Evolutionary conservation across 2,888 invertebrate species (phyloP).

Genomic region (Rhaphigaster nebulosa): DNA sequence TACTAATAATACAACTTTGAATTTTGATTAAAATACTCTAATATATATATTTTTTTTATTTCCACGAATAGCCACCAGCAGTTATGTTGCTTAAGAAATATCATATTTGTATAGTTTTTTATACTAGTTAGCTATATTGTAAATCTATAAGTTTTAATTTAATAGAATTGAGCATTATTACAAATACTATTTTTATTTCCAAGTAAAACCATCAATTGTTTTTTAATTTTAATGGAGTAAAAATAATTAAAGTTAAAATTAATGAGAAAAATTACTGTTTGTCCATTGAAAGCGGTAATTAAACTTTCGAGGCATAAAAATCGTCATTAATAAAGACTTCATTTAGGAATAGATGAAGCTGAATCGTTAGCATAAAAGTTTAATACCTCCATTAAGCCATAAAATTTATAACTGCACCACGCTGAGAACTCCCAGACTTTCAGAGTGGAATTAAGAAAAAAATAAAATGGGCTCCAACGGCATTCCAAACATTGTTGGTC

Average conservation of each 20-base stretch:
- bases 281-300: neutral
- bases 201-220: too few species aligned
- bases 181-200: neutral
- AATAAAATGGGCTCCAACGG: neutral
- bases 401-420: neutral
- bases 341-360: neutral
- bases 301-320: neutral
- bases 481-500: neutral
- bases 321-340: neutral
- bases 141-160: too few species aligned
- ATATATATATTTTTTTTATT: too few species aligned
- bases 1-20: too few species aligned
- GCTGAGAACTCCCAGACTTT: conserved; percentile 3
- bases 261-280: too few species aligned
- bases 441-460: neutral
- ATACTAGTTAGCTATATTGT: too few species aligned
- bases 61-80: too few species aligned
- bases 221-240: too few species aligned
- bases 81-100: too few species aligned
- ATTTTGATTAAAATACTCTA: too few species aligned
- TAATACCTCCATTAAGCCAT: conserved; percentile 3
- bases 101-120: too few species aligned
- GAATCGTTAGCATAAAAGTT: neutral
- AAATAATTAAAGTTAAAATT: too few species aligned
- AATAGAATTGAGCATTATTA: neutral